Evolutionary conservation across 1,140 invertebrate species (phyloP), one percentile per base, ranked within the genome.

Genomic region (Hyles euphorbiae): DNA sequence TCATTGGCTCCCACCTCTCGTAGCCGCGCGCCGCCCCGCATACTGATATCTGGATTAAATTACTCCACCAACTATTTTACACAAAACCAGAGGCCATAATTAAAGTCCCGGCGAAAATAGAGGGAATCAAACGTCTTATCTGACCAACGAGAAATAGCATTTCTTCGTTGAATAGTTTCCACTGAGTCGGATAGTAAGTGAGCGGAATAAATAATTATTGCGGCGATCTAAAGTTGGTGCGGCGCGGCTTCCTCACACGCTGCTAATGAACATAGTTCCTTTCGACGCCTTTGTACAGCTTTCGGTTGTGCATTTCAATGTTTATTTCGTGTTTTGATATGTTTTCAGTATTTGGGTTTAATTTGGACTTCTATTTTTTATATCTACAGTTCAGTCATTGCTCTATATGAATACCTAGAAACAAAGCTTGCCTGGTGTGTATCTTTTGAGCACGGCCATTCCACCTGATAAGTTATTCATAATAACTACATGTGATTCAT

Each of bases 181-280:
- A 68, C 75, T 61, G 74, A 80, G 74, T 80, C 75, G 76, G 63
- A 61, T 67, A 68, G 74, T 65, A 76, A 83, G 83, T 87, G 86
- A 86, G 83, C 76, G 76, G 86, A 88, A 88, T 88, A 83, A 87
- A 86, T 88, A 88, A 88, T 88, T 85, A 83, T 85, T 83, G 79
- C 74, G 67, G 70, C 76, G 76, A 86, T 84, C 75, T 85, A 78
- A 81, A 83, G 74, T 86, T 81, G 62, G 65, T 63, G 62, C 65
- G 55, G 56, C 65, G 60, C 53, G 53, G 8, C 59, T 68, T 65
- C 58, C 55, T 60, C 44, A 43, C 34, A 72, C 67, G 74, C 74
- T 74, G 56, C 69, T 79, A 87, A 84, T 83, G 81, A 87, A 78
- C 73, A 71, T 75, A 74, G 72, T 80, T 78, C 78, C 67, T 71